Evolutionary conservation across 2,888 invertebrate species (phyloP).

Genomic region (Trichopria drosophilae): DNA sequence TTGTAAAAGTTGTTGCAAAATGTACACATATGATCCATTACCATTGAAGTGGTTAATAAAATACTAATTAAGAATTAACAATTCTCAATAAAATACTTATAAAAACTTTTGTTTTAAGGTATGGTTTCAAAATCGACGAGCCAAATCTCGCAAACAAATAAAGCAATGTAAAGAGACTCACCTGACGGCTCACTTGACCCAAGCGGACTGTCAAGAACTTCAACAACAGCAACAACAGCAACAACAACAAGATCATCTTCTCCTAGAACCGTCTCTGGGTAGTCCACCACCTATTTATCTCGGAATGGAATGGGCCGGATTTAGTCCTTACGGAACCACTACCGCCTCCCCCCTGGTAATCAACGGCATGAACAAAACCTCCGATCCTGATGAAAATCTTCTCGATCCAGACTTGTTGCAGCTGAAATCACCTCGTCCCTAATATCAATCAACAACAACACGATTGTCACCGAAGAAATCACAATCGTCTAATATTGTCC

Average conservation of each 20-base stretch:
- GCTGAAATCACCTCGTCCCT: slow-evolving; percentile 53
- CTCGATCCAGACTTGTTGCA: slow-evolving; percentile 55
- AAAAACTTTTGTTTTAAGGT: slow-evolving; percentile 42
- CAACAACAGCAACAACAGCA: slow-evolving; percentile 45
- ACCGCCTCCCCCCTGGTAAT: slow-evolving; percentile 52
- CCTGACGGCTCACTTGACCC: slow-evolving; percentile 47
- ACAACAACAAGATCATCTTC: slow-evolving; percentile 49
- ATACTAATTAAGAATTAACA: slow-evolving; percentile 1
- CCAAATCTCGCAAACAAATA: slow-evolving; percentile 64
- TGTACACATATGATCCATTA: too few species aligned
- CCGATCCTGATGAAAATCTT: slow-evolving; percentile 51
- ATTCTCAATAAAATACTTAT: too few species aligned
- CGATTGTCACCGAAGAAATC: neutral
- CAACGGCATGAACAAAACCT: slow-evolving; percentile 51
- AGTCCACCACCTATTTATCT: slow-evolving; percentile 56
- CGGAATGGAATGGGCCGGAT: slow-evolving; percentile 59
- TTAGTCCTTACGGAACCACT: slow-evolving; percentile 51
- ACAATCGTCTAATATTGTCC: too few species aligned
- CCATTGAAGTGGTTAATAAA: too few species aligned
- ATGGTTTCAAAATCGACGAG: slow-evolving; percentile 59
- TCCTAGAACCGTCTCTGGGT: slow-evolving; percentile 52
- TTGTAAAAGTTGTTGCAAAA: too few species aligned
- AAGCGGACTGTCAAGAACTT: slow-evolving; percentile 41
- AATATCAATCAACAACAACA: slow-evolving; percentile 36
- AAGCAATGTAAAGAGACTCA: slow-evolving; percentile 56